phyloP scores from a whole-genome alignment of 2,888 invertebrate genomes.

The Cepaea hortensis region DNA sequence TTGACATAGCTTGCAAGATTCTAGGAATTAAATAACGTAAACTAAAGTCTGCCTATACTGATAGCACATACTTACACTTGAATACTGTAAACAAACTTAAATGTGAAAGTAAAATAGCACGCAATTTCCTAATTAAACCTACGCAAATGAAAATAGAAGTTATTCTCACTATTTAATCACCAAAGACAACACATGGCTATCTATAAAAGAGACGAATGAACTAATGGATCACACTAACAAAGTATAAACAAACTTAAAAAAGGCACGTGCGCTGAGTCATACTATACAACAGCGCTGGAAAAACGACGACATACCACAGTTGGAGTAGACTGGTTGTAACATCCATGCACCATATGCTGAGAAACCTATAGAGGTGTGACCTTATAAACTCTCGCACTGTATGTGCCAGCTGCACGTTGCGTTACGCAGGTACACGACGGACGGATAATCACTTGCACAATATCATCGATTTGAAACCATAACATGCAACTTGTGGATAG shows the following conservation, averaged over 20 bases:
- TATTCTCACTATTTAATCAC: too few species aligned
- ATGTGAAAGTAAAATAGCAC: too few species aligned
- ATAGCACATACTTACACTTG: too few species aligned
- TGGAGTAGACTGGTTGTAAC: neutral
- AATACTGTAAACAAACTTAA: too few species aligned
- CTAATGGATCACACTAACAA: too few species aligned
- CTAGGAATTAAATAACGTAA: too few species aligned
- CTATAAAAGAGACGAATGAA: too few species aligned
- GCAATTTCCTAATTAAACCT: too few species aligned
- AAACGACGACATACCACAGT: neutral
- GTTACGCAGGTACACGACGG: neutral
- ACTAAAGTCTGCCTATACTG: too few species aligned
- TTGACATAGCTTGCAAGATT: too few species aligned
- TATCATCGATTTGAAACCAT: slow-evolving; percentile 22
- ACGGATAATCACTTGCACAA: slow-evolving; percentile 25
- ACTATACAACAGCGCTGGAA: neutral
- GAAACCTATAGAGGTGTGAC: slow-evolving; percentile 8
- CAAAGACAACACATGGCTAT: too few species aligned
- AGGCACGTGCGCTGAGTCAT: slow-evolving; percentile 15
- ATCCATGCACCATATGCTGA: slow-evolving; percentile 1
- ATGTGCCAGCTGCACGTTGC: neutral
- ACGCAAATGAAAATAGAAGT: too few species aligned
- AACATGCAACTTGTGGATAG: neutral
- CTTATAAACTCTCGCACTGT: slow-evolving; percentile 3
- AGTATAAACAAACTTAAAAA: neutral